Evolutionary conservation across 64 coral and sea anemone genomes (phyloP).

Genomic region (Cladopsammia gracilis): DNA sequence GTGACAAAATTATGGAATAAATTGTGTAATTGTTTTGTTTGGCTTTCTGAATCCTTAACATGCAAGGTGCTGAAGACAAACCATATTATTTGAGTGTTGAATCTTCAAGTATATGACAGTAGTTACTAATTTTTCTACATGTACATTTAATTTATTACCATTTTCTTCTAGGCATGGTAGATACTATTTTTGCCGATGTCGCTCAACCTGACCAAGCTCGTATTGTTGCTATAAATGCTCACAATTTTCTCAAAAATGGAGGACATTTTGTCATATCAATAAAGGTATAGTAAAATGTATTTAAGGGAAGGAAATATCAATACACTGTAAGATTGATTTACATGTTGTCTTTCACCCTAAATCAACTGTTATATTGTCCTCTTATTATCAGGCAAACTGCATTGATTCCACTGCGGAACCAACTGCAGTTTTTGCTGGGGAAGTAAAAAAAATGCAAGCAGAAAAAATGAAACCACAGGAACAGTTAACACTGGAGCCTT

Average conservation of each 20-base stretch:
- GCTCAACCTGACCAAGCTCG: conserved; percentile 98
- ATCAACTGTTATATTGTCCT: not conserved
- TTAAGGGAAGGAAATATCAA: too few species aligned
- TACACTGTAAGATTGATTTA: too few species aligned
- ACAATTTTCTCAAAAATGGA: conserved; percentile 97
- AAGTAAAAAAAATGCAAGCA: conserved; percentile 98
- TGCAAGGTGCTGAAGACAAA: too few species aligned
- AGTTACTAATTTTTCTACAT: too few species aligned
- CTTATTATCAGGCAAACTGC: conserved; percentile 84
- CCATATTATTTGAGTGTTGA: too few species aligned
- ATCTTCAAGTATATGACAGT: too few species aligned
- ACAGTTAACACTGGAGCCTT: conserved; percentile 95
- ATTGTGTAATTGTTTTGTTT: too few species aligned
- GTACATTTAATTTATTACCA: not conserved
- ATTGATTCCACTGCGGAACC: conserved; percentile 99
- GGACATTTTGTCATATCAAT: conserved; percentile 99
- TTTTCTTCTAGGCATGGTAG: conserved; percentile 91
- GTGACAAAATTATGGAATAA: too few species aligned
- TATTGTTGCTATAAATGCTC: conserved; percentile 99
- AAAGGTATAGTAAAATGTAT: conserved; percentile 67
- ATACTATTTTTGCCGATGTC: conserved; percentile 98
- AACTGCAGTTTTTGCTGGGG: conserved; percentile 96
- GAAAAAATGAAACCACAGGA: conserved; percentile 99
- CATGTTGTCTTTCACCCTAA: too few species aligned
- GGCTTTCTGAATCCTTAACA: not conserved